phyloP scores from a whole-genome alignment of 2,888 invertebrate genomes.

The Megalurothrips usitatus region DNA sequence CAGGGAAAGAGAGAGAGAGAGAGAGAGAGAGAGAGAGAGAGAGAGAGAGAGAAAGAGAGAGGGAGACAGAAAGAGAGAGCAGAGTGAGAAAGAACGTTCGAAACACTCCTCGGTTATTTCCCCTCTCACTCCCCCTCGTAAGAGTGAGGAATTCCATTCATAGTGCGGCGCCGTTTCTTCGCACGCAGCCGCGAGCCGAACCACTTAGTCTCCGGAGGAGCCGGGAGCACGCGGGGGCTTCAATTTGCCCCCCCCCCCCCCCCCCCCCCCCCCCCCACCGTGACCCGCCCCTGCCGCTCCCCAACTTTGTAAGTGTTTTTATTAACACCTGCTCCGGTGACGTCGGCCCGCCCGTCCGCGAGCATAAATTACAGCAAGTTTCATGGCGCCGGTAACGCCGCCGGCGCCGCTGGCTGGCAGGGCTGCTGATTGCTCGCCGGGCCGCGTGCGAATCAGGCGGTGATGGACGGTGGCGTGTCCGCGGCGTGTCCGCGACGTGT shows the following conservation, averaged over 20 bases:
- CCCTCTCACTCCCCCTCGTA: too few species aligned
- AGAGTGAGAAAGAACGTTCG: too few species aligned
- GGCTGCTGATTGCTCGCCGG: neutral
- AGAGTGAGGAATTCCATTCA: too few species aligned
- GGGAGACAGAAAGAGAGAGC: too few species aligned
- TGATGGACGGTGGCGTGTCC: neutral
- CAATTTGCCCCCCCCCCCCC: neutral
- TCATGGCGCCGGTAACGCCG: neutral
- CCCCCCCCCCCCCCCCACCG: neutral
- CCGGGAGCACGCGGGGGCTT: neutral
- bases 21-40: conserved; percentile 1
- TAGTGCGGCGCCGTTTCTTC: too few species aligned
- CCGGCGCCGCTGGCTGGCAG: too few species aligned
- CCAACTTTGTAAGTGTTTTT: conserved; percentile 15
- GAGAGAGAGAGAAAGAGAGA: neutral
- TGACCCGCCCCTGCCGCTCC: neutral
- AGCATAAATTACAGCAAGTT: conserved; percentile 7
- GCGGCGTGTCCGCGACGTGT: too few species aligned
- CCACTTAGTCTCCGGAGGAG: conserved; percentile 10
- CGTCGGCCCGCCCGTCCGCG: neutral
- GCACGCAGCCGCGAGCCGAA: neutral
- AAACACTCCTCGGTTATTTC: too few species aligned
- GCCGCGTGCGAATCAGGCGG: neutral
- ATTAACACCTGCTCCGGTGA: conserved; percentile 9
- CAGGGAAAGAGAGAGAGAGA: neutral